Evolutionary conservation across 2,888 invertebrate species (phyloP).

Genomic region (Caenorhabditis becei): DNA sequence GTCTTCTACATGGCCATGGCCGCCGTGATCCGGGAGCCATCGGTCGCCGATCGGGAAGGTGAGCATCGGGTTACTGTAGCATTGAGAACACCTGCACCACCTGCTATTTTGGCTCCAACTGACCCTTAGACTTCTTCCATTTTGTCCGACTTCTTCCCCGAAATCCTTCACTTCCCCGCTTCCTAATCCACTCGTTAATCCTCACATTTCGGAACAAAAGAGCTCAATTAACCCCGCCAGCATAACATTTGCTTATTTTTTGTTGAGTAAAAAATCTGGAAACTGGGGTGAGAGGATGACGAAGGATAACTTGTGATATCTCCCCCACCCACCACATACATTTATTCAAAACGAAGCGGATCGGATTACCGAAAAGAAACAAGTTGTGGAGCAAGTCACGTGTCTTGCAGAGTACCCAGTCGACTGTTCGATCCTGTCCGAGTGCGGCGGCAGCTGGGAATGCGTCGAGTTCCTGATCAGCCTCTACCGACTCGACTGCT

Average conservation of each 20-base stretch:
- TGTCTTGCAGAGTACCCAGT: constrained; percentile 31
- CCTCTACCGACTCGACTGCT: constrained; percentile 51
- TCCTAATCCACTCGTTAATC: not conserved
- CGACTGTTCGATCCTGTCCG: constrained; percentile 46
- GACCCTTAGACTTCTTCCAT: constrained; percentile 6
- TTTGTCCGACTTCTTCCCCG: not conserved
- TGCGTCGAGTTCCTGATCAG: constrained; percentile 42
- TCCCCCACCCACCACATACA: not conserved
- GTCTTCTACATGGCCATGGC: constrained; percentile 31
- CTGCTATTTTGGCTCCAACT: not conserved
- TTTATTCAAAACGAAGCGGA: not conserved
- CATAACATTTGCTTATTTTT: not conserved
- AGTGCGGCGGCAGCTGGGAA: constrained; percentile 34
- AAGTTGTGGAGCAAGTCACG: not conserved
- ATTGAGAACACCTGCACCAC: not conserved
- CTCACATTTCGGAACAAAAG: not conserved
- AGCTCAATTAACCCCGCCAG: not conserved
- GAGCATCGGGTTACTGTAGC: not conserved
- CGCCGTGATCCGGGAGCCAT: constrained; percentile 29
- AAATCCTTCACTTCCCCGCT: not conserved
- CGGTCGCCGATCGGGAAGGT: constrained; percentile 37
- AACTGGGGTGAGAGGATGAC: too few species aligned
- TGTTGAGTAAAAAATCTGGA: not conserved
- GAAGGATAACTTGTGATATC: not conserved
- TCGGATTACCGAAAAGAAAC: not conserved